Conservation (phyloP, 2,113 vertebrate genomes). For the Desmodus rotundus region DNA sequence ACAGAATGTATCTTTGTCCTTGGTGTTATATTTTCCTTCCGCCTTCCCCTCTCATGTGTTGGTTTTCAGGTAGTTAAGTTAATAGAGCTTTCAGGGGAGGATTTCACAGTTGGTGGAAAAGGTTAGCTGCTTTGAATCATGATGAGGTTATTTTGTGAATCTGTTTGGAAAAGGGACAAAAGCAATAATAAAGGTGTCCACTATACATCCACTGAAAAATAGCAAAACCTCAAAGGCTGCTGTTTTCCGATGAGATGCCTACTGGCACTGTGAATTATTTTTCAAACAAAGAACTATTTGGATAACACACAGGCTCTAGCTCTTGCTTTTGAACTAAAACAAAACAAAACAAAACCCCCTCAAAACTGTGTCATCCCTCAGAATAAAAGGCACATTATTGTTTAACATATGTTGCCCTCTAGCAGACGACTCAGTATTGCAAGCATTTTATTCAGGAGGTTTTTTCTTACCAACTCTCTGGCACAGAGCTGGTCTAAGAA, state of each 20-base stretch:
- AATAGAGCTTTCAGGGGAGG: not conserved
- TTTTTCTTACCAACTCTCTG: not conserved
- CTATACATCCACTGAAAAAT: not conserved
- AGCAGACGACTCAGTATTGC: conserved; percentile 68
- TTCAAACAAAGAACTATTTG: not conserved
- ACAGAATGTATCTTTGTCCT: not conserved
- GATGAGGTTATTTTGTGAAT: not conserved
- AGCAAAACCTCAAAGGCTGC: not conserved
- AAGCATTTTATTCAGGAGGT: conserved; percentile 18
- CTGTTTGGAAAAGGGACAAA: not conserved
- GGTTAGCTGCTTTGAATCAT: not conserved
- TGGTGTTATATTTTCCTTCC: rapidly evolving
- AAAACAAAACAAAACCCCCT: not conserved
- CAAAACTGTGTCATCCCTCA: not conserved
- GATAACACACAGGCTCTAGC: not conserved
- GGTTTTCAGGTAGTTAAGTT: not conserved
- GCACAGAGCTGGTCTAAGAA: not conserved
- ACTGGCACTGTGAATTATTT: not conserved
- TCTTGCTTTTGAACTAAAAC: not conserved
- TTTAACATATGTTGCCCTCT: conserved; percentile 76
- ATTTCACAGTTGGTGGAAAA: not conserved
- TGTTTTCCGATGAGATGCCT: not conserved
- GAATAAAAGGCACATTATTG: conserved; percentile 23
- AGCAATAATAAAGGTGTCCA: not conserved
- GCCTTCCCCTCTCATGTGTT: not conserved